These are phyloP conservation scores for Agrotis segetum DNA, from an alignment of 2,888 invertebrate species.

Conservation along the genomic window DNA sequence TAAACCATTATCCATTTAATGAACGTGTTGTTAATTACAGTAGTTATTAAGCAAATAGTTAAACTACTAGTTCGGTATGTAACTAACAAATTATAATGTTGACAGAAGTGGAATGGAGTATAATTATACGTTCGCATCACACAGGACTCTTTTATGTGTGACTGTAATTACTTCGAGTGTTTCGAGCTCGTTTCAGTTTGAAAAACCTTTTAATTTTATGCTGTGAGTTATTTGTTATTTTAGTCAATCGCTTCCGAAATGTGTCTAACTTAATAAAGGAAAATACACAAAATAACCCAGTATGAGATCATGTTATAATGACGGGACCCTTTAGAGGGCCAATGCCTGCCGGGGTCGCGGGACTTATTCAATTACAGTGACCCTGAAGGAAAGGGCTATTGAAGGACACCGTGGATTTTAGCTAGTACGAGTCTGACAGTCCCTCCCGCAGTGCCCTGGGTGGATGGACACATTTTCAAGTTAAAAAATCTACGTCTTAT, in stretches of 20 bases:
- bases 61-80: constrained; percentile 7
- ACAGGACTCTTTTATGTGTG: constrained; percentile 35
- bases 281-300: no score
- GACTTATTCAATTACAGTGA: no score
- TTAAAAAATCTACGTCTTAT: no score
- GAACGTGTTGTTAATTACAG: constrained; percentile 27
- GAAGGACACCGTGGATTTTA: no score
- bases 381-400: no score
- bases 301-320: no score
- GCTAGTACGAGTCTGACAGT: no score
- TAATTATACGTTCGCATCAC: constrained; percentile 49
- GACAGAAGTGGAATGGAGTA: constrained; percentile 24
- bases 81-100: constrained; percentile 39
- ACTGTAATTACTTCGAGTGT: constrained; percentile 43
- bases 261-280: no score
- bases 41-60: constrained; percentile 18
- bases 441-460: no score
- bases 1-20: constrained; percentile 8
- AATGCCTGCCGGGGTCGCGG: no score
- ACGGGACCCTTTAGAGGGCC: no score
- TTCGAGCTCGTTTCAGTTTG: constrained; percentile 9
- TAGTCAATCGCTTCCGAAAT: background rate
- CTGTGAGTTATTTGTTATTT: background rate
- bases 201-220: constrained; percentile 17
- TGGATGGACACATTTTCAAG: no score